Base-by-base conservation (phyloP, 2,113 vertebrate genomes). In the Bostrychus sinensis region DNA sequence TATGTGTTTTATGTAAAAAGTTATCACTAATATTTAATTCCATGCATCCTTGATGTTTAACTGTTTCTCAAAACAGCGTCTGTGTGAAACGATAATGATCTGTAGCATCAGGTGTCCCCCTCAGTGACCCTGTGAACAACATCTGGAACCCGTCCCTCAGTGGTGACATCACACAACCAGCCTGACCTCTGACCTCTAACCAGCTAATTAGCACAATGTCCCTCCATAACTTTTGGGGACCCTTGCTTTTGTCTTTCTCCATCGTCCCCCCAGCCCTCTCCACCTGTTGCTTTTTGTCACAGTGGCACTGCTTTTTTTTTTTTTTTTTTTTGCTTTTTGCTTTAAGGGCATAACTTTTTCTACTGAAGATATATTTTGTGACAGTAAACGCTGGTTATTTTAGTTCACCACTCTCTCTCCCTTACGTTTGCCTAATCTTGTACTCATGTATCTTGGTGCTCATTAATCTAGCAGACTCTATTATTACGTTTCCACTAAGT, bases 391-490 rank as follows among this genome's bases (percentile, higher is more conserved):
- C 22, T 17, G 55, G 71, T 80, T 89, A 85, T 86, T 89, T 90
- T 62, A 53, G 80, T 84, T 68, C 54, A 41, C 70, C 70, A 70
- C 57, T 10, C 43, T 14, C 64, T 75, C 84, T 79, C 77, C 50
- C 37, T 72, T 60, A 60, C 57, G 78, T 56, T 72, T 70, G 56
- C 57, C 75, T 68, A 77, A 70, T 63, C 56, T 59, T 77, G 81
- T 64, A 83, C 80, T 69, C 76, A 56, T 79, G 77, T 63, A 85
- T 83, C 75, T 80, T 83, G 76, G 77, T 66, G 80, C 89, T 80
- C 82, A 92, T 93, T 83, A 92, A 93, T 93, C 89, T 91, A 67
- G 59, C 73, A 78, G 74, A 67, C 75, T 86, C 80, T 89, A 85
- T 88, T 89, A 85, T 92, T 92, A 88, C 82, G 88, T 86, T 80